These are phyloP conservation scores for Hydraecia micacea DNA, from an alignment of 2,888 invertebrate species.

Conservation along the genomic window DNA sequence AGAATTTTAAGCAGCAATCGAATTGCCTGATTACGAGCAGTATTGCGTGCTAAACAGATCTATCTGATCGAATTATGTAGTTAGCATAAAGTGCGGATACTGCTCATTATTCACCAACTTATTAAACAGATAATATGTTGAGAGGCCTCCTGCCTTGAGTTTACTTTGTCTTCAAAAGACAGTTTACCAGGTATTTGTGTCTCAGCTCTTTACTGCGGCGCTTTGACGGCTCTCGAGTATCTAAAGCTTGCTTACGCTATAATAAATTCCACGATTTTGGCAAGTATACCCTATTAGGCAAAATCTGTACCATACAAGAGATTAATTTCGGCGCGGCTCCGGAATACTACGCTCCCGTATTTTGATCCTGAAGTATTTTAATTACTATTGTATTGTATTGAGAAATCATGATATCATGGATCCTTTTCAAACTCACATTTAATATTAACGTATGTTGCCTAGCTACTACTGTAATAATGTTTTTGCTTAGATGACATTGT, in stretches of 20 bases:
- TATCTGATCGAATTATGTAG: constrained; percentile 49
- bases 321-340: constrained; percentile 32
- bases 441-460: background rate
- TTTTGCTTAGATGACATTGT: constrained; percentile 1
- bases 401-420: constrained; percentile 21
- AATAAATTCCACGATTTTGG: constrained; percentile 43
- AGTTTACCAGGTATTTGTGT: background rate
- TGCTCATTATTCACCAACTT: constrained; percentile 30
- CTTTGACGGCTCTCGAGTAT: constrained; percentile 19
- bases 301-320: constrained; percentile 22
- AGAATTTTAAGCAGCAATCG: constrained; percentile 60
- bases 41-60: constrained; percentile 54
- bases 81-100: constrained; percentile 47
- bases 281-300: constrained; percentile 31
- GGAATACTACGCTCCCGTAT: constrained; percentile 30
- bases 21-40: constrained; percentile 31
- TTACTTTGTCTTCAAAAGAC: background rate
- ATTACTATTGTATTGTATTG: background rate
- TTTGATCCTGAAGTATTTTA: constrained; percentile 3
- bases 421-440: constrained; percentile 3
- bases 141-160: background rate
- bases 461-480: background rate
- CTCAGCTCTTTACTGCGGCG: background rate
- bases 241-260: constrained; percentile 23
- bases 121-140: constrained; percentile 21